Evolutionary conservation across 2,113 vertebrate species (phyloP), one percentile per base, ranked within the genome.

Genomic region (human): DNA sequence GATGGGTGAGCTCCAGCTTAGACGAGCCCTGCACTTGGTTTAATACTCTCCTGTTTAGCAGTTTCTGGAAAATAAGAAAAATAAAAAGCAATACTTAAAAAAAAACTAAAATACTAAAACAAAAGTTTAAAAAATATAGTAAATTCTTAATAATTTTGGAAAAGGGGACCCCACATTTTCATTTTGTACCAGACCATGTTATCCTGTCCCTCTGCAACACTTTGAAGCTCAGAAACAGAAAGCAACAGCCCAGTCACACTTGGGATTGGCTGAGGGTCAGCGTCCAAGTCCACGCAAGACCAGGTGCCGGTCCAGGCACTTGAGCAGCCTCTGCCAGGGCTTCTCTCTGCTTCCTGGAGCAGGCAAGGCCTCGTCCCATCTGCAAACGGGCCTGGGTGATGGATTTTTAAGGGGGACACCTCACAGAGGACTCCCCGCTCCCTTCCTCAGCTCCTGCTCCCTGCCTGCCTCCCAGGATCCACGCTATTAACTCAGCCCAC

Each of bases 351-450:
- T 32, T 92, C 30, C 14, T 57, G 75, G 55, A 68, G 30, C 75
- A 70, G 6, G 25, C 35, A 85, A 87, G 35, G 17, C 70, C 80
- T 90, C 85, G 14, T 95, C 50, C 55, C 3, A 13, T 73, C 89
- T 89, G 59, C 59, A 78, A 79, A 61, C 68, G 73, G 55, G 75
- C 90, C 70, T 50, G 48, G 45, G 70, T 48, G 52, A n/a, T 83
- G 17, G 45, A 55, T 89, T 92, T 96, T 86, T 95, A 96, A 87
- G 78, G 80, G 61, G 72, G 45, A 86, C 45, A 79, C 48, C 45
- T 94, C 89, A 35, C 45, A 84, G 72, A 70, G 11, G 40, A 91
- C 66, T 50, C 38, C 5, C 11, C 25, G 13, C 52, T 91, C 81
- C 81, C 45, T 83, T 86, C 43, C 18, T 78, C 40, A 14, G 14